Conservation (phyloP, 2,797 vertebrate genomes). For the Orientallactaga sibirica region DNA sequence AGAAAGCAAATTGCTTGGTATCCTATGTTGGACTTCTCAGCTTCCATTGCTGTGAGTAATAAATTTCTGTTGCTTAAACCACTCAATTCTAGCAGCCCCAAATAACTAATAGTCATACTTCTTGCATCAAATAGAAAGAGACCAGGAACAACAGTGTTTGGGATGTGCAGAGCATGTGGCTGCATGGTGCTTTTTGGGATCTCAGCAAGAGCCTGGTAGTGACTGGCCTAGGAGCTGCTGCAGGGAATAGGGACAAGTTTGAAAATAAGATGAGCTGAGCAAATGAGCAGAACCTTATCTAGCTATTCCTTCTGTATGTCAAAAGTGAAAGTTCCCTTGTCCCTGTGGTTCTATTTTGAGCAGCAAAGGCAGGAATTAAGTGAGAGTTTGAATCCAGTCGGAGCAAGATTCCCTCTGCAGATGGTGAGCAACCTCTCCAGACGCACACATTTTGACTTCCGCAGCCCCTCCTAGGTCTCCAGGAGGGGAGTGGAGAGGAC, state of each 20-base stretch:
- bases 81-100: conserved; percentile 4
- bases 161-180: background rate
- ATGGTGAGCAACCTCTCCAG: conserved; percentile 4
- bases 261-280: background rate
- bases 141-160: background rate
- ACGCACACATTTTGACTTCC: background rate
- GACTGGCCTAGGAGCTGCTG: background rate
- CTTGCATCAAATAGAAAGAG: conserved; percentile 49
- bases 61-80: background rate
- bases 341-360: conserved; percentile 50
- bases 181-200: background rate
- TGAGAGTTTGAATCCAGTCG: conserved; percentile 41
- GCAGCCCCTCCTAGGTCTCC: background rate
- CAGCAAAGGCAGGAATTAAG: conserved; percentile 62
- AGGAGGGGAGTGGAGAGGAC: background rate
- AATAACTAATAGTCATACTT: background rate
- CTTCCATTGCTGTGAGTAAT: background rate
- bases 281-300: background rate
- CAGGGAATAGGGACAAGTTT: background rate
- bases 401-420: conserved; percentile 61
- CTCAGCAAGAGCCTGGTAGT: background rate
- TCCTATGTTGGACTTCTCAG: background rate
- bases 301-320: conserved; percentile 20
- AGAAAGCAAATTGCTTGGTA: background rate
- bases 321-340: conserved; percentile 31